phyloP scores from a whole-genome alignment of 2,888 invertebrate genomes.

The Amblyteles armatorius region DNA sequence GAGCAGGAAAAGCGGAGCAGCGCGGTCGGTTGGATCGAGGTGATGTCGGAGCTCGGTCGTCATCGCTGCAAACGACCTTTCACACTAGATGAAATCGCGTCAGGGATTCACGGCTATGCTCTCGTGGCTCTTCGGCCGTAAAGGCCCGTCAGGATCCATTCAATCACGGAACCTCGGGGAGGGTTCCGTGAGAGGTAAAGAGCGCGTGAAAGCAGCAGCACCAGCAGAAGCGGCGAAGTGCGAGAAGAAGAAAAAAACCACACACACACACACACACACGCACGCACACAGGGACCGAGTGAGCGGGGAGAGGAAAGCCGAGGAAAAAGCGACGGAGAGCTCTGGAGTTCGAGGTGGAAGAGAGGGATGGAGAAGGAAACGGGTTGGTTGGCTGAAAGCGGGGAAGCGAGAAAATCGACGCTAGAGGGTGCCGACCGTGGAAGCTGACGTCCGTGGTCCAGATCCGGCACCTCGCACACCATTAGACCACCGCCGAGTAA shows the following conservation, averaged over 20 bases:
- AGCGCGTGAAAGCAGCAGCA: conserved; percentile 30
- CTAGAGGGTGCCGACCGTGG: conserved; percentile 41
- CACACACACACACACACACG: neutral
- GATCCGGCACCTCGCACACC: conserved; percentile 37
- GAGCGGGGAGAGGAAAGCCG: conserved; percentile 16
- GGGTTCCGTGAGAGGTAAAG: conserved; percentile 24
- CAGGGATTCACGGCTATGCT: conserved; percentile 46
- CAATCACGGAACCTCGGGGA: conserved; percentile 53
- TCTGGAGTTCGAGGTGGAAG: neutral
- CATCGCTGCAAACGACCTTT: conserved; percentile 59
- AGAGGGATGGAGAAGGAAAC: conserved; percentile 38
- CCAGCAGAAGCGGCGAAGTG: conserved; percentile 19
- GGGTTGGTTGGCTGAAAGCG: conserved; percentile 37
- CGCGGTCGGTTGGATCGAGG: conserved; percentile 31
- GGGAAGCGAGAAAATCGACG: conserved; percentile 58
- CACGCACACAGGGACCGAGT: neutral
- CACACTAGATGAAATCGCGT: conserved; percentile 56
- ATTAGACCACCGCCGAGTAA: conserved; percentile 1
- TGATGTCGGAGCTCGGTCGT: conserved; percentile 22
- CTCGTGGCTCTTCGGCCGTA: conserved; percentile 33
- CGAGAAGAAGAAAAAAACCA: conserved; percentile 19
- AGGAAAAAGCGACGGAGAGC: conserved; percentile 6
- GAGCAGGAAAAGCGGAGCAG: conserved; percentile 28
- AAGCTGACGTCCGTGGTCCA: conserved; percentile 51
- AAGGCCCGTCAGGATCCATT: conserved; percentile 62